Percentiles rank a stretch among this genome's conserved stretches.
Conservation (phyloP, 2,888 invertebrate species). For the Hypsopygia costalis region DNA sequence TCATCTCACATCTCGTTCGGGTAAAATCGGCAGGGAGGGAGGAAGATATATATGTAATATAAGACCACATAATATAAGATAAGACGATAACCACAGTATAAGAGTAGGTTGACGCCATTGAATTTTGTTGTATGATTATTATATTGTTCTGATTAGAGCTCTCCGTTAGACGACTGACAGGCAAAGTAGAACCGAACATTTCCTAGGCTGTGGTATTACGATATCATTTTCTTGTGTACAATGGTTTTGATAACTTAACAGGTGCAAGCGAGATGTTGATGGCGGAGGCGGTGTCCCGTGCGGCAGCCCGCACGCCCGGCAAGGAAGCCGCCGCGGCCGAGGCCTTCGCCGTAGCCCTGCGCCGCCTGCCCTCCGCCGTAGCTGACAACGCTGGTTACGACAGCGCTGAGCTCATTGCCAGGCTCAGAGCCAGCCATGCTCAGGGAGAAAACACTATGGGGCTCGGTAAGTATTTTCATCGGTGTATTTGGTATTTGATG, state of each 20-base stretch:
- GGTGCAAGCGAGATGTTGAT: conserved; percentile 98
- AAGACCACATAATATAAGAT: too few species aligned
- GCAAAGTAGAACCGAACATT: too few species aligned
- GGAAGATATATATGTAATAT: too few species aligned
- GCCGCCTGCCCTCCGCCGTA: conserved; percentile 95
- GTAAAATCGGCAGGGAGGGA: too few species aligned
- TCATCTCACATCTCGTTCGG: too few species aligned
- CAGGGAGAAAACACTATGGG: conserved; percentile 83
- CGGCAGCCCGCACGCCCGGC: conserved; percentile 93
- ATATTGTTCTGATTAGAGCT: too few species aligned
- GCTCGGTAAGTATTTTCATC: conserved; percentile 5
- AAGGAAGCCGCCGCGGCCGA: conserved; percentile 99
- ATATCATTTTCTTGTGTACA: too few species aligned
- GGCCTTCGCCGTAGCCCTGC: conserved; percentile 93
- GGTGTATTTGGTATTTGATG: neutral
- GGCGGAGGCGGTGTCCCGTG: conserved; percentile 93
- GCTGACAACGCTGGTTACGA: conserved; percentile 99
- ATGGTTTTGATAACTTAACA: conserved; percentile 23
- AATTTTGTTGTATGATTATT: too few species aligned
- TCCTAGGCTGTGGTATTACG: too few species aligned
- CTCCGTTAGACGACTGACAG: too few species aligned
- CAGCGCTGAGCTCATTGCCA: conserved; percentile 96
- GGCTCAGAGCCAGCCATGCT: conserved; percentile 94
- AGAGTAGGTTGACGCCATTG: too few species aligned
- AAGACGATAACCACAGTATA: too few species aligned